Evolutionary conservation across 30 jellyfish, hydroid and myxozoan species (phyloP), one percentile per base, ranked within the genome.

Genomic region (Aurelia aurita): DNA sequence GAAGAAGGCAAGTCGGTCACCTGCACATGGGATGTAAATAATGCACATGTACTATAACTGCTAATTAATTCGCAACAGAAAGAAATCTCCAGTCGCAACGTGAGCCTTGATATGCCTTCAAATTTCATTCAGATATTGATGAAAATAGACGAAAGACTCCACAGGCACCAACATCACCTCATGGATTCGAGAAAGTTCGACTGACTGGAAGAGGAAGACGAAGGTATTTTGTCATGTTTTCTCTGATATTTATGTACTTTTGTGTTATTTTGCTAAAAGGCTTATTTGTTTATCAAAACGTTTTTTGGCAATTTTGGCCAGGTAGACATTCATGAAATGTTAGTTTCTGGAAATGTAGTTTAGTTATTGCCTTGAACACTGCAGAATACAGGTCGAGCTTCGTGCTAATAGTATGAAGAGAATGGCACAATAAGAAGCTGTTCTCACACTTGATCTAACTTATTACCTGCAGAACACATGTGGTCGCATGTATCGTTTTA

Each of bases 201-300:
- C 94, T 83, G 13, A 84, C 51, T 22, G 94, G 94, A 47, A 22
- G 94, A 39, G 94, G 94, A 22, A 32, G 77, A 43, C n/a, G 94
- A 58, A 84, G 94, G 94, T 84, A 66, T 15, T 19, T 27, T 18
- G 20, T 29, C 18, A 2, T 65, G 45, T 26, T 65, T 65, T 20
- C 27, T 22, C 13, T 22, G 51, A 14, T 61, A 39, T 61, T 5
- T 20, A 22, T 32, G n/a, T 61, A 8, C 34, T 22, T 32, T 61
- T 21, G 73, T 61, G 15, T 27, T 65, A 3, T 9, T 34, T 65
- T 10, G n/a, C 6, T 9, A 15, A 16, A 18, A 61, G 74, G n/a
- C 14, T 65, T 5, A 0, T 22, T 20, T 25, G 69, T 65, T 25
- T 31, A 32, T 65, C 77, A 65, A 65, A 65, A 65, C 21, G 35